A percentile compares a stretch with the other conserved stretches of the same genome.
Conservation (phyloP, 2,797 vertebrate genomes). For the Sebastes taczanowskii region DNA sequence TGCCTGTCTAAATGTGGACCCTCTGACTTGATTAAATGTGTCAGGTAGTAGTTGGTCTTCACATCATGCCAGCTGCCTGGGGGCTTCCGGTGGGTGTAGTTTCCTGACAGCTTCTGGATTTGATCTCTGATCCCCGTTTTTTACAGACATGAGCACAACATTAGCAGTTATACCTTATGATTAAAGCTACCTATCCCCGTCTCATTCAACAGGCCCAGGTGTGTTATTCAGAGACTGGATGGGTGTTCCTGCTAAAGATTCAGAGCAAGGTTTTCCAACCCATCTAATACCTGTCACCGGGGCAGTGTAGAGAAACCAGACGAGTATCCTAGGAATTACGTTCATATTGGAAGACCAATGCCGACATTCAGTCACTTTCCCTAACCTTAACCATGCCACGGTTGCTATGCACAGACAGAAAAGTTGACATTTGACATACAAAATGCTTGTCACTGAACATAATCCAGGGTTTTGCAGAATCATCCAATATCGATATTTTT, state of each 20-base stretch:
- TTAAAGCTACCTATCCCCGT: slow-evolving; percentile 41
- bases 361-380: not conserved
- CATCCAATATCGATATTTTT: not conserved
- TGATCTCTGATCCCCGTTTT: slow-evolving; percentile 67
- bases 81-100: slow-evolving; percentile 64
- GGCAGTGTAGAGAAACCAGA: not conserved
- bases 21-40: slow-evolving; percentile 79
- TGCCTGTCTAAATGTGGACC: slow-evolving; percentile 73
- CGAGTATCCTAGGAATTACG: not conserved
- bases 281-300: slow-evolving; percentile 5
- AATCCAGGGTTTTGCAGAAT: not conserved
- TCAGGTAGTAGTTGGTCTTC: slow-evolving; percentile 73
- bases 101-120: slow-evolving; percentile 70
- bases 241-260: slow-evolving; percentile 7
- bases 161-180: slow-evolving; percentile 53
- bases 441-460: not conserved
- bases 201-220: slow-evolving; percentile 18
- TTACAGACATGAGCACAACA: slow-evolving; percentile 61
- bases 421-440: not conserved
- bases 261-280: not conserved
- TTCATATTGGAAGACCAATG: not conserved
- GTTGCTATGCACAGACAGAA: not conserved
- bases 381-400: not conserved
- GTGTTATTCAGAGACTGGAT: slow-evolving; percentile 1
- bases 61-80: slow-evolving; percentile 66